Evolutionary conservation across 1,140 invertebrate species (phyloP).

Genomic region (Pseudomyrmex gracilis): DNA sequence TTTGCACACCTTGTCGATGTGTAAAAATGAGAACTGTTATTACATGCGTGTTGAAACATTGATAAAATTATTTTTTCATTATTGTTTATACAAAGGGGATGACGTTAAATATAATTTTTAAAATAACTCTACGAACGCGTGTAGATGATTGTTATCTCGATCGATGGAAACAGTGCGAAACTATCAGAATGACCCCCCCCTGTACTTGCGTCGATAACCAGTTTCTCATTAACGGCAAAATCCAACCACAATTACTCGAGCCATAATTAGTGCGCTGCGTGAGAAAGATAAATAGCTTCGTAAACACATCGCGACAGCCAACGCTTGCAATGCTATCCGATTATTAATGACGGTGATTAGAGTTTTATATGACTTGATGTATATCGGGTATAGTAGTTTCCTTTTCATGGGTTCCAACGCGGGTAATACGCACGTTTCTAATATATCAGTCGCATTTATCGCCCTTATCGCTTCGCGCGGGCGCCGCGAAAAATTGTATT

Average conservation of each 20-base stretch:
- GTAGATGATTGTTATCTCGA: neutral
- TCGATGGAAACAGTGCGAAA: conserved; percentile 28
- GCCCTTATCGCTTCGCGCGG: conserved; percentile 42
- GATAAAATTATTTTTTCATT: too few species aligned
- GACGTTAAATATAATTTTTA: too few species aligned
- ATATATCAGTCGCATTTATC: conserved; percentile 60
- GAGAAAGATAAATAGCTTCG: conserved; percentile 60
- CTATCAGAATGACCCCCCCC: conserved; percentile 30
- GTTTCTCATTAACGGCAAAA: conserved; percentile 58
- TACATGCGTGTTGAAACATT: too few species aligned
- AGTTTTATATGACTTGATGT: conserved; percentile 50
- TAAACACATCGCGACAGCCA: conserved; percentile 48
- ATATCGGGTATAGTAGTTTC: conserved; percentile 14
- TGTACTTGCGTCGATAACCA: conserved; percentile 43
- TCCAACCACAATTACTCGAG: conserved; percentile 44
- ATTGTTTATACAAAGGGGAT: too few species aligned
- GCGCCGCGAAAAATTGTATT: conserved; percentile 52
- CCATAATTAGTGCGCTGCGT: conserved; percentile 25
- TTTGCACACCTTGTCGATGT: too few species aligned
- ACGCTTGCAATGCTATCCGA: conserved; percentile 36
- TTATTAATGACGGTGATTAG: conserved; percentile 60
- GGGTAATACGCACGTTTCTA: conserved; percentile 40
- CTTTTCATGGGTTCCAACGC: conserved; percentile 19
- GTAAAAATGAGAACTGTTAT: too few species aligned
- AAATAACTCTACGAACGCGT: neutral